These are phyloP conservation scores for Rhodinocichla rosea DNA, from an alignment of 2,113 vertebrate genomes.

Conservation along the genomic window DNA sequence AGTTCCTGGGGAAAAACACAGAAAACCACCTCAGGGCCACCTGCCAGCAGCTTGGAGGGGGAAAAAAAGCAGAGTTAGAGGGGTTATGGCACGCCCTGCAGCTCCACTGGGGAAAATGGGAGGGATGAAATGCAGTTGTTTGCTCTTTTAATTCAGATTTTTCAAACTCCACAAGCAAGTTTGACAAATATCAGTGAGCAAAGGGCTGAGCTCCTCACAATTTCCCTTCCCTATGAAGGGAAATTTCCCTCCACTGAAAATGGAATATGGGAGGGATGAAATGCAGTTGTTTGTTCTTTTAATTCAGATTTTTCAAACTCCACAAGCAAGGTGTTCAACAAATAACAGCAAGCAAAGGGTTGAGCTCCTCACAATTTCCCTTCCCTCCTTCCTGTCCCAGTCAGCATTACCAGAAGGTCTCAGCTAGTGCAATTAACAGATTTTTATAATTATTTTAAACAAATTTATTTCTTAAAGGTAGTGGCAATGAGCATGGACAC, in stretches of 20 bases:
- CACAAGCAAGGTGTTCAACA: rapidly evolving
- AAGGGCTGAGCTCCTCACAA: too few species aligned
- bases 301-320: not conserved
- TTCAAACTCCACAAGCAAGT: too few species aligned
- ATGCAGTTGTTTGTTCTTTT: rapidly evolving
- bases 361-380: not conserved
- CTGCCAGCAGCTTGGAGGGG: not conserved
- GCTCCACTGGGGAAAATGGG: rapidly evolving
- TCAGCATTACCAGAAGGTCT: not conserved
- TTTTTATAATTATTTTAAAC: not conserved
- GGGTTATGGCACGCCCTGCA: too few species aligned
- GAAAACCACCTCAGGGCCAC: not conserved
- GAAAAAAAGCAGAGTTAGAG: rapidly evolving
- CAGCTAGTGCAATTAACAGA: not conserved
- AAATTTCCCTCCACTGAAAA: too few species aligned
- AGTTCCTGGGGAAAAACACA: slow-evolving; percentile 79
- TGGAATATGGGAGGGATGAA: too few species aligned
- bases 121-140: too few species aligned
- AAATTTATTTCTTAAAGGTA: not conserved
- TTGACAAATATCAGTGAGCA: too few species aligned
- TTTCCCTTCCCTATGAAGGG: too few species aligned
- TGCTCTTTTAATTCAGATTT: too few species aligned
- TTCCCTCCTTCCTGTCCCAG: not conserved
- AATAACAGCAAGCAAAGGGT: not conserved
- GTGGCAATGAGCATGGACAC: not conserved